A percentile compares a stretch with the other conserved stretches of the same genome.
Conservation (phyloP, 2,113 vertebrate genomes). For the Myocastor coypus region DNA sequence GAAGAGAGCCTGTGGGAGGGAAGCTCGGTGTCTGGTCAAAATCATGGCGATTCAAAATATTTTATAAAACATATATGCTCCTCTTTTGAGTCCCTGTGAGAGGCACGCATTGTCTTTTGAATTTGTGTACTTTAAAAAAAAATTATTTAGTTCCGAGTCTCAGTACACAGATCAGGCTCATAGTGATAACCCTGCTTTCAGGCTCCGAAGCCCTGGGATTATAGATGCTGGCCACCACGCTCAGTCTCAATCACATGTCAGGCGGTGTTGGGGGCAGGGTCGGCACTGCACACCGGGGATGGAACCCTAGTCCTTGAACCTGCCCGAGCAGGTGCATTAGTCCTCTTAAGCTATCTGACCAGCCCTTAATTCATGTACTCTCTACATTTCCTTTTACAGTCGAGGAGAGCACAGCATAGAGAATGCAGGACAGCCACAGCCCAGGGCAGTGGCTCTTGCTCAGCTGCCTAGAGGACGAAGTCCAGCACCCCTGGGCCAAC, state of each 20-base stretch:
- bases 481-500: rapidly evolving
- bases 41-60: neutral
- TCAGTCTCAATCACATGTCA: too few relatives aligned
- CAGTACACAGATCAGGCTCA: too few relatives aligned
- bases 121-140: neutral
- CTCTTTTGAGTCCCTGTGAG: neutral
- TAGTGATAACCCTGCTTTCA: too few relatives aligned
- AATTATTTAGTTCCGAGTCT: too few relatives aligned
- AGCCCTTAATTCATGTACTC: neutral
- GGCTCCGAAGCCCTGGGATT: too few relatives aligned
- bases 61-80: neutral
- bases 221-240: too few relatives aligned
- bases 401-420: neutral
- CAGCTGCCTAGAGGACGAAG: too few relatives aligned
- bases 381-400: neutral
- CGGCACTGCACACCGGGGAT: too few relatives aligned
- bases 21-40: neutral
- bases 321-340: too few relatives aligned
- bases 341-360: too few relatives aligned
- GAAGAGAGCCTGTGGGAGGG: rapidly evolving
- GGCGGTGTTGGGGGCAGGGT: too few relatives aligned
- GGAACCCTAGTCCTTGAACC: too few relatives aligned
- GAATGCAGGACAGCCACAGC: neutral
- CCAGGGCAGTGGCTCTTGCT: neutral
- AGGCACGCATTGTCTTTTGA: neutral